phyloP scores from a whole-genome alignment of 2,888 invertebrate genomes.

The Tenthredo scrophulariae region DNA sequence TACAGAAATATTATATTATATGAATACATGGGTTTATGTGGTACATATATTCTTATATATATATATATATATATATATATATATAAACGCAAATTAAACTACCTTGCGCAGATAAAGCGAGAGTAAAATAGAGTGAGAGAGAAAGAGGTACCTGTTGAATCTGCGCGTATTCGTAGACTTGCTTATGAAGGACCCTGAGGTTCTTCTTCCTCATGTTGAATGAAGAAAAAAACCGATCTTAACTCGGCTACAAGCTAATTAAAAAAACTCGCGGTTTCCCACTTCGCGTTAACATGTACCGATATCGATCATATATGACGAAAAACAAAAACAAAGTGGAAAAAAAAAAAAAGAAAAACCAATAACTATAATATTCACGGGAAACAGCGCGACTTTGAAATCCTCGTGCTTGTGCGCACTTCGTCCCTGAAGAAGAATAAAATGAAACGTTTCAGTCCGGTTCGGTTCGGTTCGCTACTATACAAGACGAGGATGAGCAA shows the following conservation, averaged over 20 bases:
- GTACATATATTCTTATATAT: background rate
- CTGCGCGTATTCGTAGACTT: conserved; percentile 68
- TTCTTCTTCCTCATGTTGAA: conserved; percentile 75
- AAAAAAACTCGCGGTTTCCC: background rate
- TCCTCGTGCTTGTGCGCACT: background rate
- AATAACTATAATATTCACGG: background rate
- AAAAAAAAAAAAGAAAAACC: background rate
- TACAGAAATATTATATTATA: background rate
- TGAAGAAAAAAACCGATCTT: background rate
- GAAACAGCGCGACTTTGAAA: background rate
- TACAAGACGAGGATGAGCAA: conserved; percentile 3
- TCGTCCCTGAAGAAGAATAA: background rate
- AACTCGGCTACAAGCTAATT: background rate
- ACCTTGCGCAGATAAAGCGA: conserved; percentile 22
- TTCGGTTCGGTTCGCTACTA: conserved; percentile 3
- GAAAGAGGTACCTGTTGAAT: conserved; percentile 65
- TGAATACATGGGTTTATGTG: background rate
- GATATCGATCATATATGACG: background rate
- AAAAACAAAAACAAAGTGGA: background rate
- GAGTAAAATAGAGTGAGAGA: background rate
- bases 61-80: background rate
- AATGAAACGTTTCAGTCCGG: background rate
- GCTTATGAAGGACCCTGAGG: conserved; percentile 73
- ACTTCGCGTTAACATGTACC: conserved; percentile 3
- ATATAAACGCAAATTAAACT: background rate